A percentile compares a stretch with the other conserved stretches of the same genome.
Conservation (phyloP, 2,113 vertebrate genomes). For the Anolis sagrei region DNA sequence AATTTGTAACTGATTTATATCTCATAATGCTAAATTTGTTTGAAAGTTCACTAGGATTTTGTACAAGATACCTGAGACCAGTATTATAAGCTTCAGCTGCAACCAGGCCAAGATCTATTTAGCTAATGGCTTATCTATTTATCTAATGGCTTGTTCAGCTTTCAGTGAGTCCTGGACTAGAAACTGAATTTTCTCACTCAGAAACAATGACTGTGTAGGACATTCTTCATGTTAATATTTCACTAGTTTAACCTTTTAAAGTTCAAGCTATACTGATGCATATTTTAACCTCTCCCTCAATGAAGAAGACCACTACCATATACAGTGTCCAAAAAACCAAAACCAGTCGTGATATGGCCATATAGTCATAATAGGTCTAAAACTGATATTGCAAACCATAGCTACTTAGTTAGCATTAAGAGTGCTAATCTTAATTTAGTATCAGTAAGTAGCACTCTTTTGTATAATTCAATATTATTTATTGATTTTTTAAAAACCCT, state of each 20-base stretch:
- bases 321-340: too few relatives aligned
- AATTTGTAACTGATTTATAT: too few relatives aligned
- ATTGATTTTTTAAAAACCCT: neutral
- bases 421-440: too few relatives aligned
- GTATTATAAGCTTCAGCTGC: neutral
- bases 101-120: neutral
- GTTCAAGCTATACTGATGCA: neutral
- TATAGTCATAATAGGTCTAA: too few relatives aligned
- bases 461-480: too few relatives aligned
- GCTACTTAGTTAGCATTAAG: too few relatives aligned
- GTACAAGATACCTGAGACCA: neutral
- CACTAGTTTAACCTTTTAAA: neutral
- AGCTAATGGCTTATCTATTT: neutral
- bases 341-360: too few relatives aligned
- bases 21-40: neutral
- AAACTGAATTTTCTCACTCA: neutral
- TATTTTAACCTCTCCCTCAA: neutral
- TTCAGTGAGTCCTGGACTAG: neutral
- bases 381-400: too few relatives aligned
- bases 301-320: too few relatives aligned
- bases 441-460: too few relatives aligned
- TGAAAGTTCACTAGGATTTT: neutral
- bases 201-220: neutral
- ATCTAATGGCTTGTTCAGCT: neutral
- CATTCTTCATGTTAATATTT: neutral